A percentile compares a stretch with the other conserved stretches of the same genome.
These are phyloP conservation scores for Danaus melanippus DNA, from an alignment of 1,140 invertebrate species.

Conservation along the genomic window DNA sequence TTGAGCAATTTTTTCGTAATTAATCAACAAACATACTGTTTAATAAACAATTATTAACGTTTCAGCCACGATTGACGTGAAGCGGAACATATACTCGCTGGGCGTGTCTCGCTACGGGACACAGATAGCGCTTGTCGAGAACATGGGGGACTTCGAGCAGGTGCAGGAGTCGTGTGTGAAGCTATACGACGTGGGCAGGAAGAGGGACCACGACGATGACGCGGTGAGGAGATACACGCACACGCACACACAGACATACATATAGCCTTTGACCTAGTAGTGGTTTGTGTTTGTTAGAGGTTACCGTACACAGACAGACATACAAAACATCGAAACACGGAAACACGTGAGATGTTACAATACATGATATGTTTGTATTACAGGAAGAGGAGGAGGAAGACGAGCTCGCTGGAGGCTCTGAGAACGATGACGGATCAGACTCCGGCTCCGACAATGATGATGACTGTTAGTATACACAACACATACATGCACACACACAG, in stretches of 20 bases:
- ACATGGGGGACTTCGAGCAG: constrained; percentile 81
- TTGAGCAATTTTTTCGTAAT: too few species aligned
- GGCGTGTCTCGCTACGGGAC: constrained; percentile 83
- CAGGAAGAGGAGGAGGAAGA: constrained; percentile 82
- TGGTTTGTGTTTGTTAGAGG: too few species aligned
- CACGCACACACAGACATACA: neutral
- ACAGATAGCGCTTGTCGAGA: constrained; percentile 88
- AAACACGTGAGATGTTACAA: too few species aligned
- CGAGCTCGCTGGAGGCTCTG: constrained; percentile 73
- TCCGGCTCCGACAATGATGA: constrained; percentile 66
- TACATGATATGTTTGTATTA: neutral
- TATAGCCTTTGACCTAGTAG: too few species aligned
- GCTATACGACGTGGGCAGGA: constrained; percentile 85
- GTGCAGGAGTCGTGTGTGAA: constrained; percentile 88
- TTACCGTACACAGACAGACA: too few species aligned
- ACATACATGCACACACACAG: neutral
- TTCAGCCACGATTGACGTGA: constrained; percentile 90
- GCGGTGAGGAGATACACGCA: constrained; percentile 57
- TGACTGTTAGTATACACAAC: constrained; percentile 35
- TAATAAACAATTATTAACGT: constrained; percentile 4
- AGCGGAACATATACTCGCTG: constrained; percentile 84
- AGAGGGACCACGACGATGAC: constrained; percentile 82
- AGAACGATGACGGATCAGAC: constrained; percentile 72
- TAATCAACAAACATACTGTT: too few species aligned
- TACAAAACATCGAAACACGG: too few species aligned